These are phyloP conservation scores for Lampropteryx suffumata DNA, from an alignment of 2,888 invertebrate species.

Conservation along the genomic window DNA sequence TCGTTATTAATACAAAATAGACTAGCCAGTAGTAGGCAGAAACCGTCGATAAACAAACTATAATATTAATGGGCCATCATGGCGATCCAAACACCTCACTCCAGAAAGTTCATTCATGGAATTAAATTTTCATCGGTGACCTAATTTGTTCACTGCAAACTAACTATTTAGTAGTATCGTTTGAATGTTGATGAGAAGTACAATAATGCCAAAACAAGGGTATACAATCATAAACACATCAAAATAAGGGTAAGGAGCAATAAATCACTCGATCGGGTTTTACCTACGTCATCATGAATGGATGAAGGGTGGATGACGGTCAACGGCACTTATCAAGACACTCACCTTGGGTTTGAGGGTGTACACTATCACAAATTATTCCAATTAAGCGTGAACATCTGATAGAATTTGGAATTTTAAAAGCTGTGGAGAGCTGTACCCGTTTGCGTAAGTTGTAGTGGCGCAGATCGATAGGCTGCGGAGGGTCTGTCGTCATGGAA, in stretches of 20 bases:
- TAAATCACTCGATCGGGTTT: slow-evolving; percentile 45
- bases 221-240: slow-evolving; percentile 35
- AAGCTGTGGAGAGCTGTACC: slow-evolving; percentile 58
- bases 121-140: slow-evolving; percentile 42
- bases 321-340: slow-evolving; percentile 34
- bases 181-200: slow-evolving; percentile 7
- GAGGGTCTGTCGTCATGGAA: slow-evolving; percentile 24
- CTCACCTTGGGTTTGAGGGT: slow-evolving; percentile 49
- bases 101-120: slow-evolving; percentile 49
- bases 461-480: slow-evolving; percentile 67
- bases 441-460: slow-evolving; percentile 68
- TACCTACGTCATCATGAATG: slow-evolving; percentile 64
- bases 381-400: slow-evolving; percentile 56
- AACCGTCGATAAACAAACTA: slow-evolving; percentile 24
- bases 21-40: slow-evolving; percentile 5
- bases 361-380: slow-evolving; percentile 36
- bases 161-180: slow-evolving; percentile 1
- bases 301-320: slow-evolving; percentile 46
- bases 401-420: slow-evolving; percentile 48
- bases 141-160: slow-evolving; percentile 33
- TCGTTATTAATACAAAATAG: slow-evolving; percentile 1
- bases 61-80: slow-evolving; percentile 34
- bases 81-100: slow-evolving; percentile 60
- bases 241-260: slow-evolving; percentile 42
- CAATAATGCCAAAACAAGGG: slow-evolving; percentile 23